Evolutionary conservation across 2,113 vertebrate species (phyloP).

Genomic region (Chaetops frenatus): DNA sequence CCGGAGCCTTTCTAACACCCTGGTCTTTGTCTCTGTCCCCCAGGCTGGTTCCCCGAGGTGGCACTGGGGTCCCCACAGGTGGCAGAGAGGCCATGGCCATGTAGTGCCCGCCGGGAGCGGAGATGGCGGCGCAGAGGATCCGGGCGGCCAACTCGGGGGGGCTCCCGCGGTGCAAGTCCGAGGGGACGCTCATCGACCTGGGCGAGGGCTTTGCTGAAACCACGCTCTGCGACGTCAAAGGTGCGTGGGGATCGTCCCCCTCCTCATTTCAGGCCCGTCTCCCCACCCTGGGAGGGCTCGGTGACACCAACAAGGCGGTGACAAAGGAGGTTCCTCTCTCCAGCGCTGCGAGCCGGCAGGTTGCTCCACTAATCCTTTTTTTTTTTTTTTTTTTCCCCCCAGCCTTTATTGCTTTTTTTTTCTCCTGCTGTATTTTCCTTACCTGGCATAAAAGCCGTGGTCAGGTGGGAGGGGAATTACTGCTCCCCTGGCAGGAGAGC

Average conservation of each 20-base stretch:
- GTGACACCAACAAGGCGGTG: accelerated
- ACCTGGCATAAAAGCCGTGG: not conserved
- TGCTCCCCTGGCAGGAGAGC: not conserved
- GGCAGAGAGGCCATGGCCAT: not conserved
- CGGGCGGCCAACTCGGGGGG: conserved; percentile 79
- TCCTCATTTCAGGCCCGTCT: accelerated
- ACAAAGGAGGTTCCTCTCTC: not conserved
- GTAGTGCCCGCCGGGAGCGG: not conserved
- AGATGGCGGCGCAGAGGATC: conserved; percentile 94
- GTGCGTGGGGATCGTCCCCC: conserved; percentile 36
- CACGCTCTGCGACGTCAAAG: conserved; percentile 86
- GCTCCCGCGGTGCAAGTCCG: conserved; percentile 90
- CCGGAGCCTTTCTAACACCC: not conserved
- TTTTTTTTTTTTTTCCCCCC: not conserved
- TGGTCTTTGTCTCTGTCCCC: not conserved
- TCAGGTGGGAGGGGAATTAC: not conserved
- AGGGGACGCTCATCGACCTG: conserved; percentile 91
- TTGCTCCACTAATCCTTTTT: not conserved
- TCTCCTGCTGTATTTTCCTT: not conserved
- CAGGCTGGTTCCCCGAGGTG: not conserved
- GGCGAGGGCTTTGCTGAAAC: conserved; percentile 79
- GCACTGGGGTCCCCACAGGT: accelerated
- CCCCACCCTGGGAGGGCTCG: not conserved
- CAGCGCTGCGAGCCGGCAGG: accelerated
- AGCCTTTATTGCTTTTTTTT: not conserved